These are phyloP conservation scores for Thymallus thymallus DNA, from an alignment of 2,113 vertebrate species.

Conservation along the genomic window DNA sequence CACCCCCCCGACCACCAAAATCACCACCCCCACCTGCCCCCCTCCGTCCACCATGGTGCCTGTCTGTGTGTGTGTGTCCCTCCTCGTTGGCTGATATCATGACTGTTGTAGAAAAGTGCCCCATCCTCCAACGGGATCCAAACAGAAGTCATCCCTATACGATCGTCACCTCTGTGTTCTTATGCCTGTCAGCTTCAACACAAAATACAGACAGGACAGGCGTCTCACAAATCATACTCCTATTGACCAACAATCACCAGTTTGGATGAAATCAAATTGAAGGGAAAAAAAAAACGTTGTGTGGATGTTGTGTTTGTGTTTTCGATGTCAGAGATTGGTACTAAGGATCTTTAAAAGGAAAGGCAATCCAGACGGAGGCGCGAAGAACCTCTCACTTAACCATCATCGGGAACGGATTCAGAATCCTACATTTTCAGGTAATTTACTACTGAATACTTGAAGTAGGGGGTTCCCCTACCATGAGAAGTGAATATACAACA, in stretches of 20 bases:
- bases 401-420: conserved; percentile 50
- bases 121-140: conserved; percentile 33
- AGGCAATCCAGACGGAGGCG: conserved; percentile 59
- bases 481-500: conserved; percentile 36
- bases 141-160: conserved; percentile 25
- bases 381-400: conserved; percentile 60
- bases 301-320: conserved; percentile 49
- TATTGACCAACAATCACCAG: conserved; percentile 47
- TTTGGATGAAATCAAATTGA: conserved; percentile 1
- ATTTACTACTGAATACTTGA: conserved; percentile 79
- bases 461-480: conserved; percentile 73
- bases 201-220: conserved; percentile 16
- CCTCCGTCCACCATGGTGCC: conserved; percentile 40
- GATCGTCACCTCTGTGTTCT: conserved; percentile 17
- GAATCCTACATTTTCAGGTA: conserved; percentile 73
- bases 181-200: conserved; percentile 8
- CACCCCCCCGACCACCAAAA: conserved; percentile 15
- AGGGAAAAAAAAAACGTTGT: conserved; percentile 17
- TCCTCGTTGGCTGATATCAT: conserved; percentile 47
- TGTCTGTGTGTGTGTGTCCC: conserved; percentile 38
- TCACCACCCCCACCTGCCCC: background rate
- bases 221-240: conserved; percentile 29
- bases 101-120: conserved; percentile 46
- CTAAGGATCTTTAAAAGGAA: conserved; percentile 40
- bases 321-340: conserved; percentile 36